Conservation (phyloP, 2,888 invertebrate genomes). For the Pristionchus exspectatus region DNA sequence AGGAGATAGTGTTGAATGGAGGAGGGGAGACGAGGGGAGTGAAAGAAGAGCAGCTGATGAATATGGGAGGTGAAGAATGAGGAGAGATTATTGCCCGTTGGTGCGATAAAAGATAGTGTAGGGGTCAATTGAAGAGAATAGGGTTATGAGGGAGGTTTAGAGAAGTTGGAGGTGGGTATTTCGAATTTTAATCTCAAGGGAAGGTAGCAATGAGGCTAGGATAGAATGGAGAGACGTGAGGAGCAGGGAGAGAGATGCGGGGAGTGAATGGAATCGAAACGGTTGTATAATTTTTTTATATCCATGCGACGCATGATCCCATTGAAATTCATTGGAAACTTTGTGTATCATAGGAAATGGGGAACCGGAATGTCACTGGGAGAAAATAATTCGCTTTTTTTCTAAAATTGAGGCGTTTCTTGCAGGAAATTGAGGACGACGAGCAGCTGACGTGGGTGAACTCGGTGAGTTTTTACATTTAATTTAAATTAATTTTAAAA, state of each 20-base stretch:
- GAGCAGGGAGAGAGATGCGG: neutral
- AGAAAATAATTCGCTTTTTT: too few species aligned
- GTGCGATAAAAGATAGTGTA: too few species aligned
- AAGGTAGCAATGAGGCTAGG: too few species aligned
- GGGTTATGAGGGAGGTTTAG: too few species aligned
- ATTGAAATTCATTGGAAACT: neutral
- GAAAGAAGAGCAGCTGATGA: neutral
- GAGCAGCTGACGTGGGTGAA: conserved; percentile 43
- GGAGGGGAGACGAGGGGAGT: neutral
- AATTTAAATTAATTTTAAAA: neutral
- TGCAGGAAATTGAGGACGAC: conserved; percentile 37
- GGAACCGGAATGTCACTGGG: neutral
- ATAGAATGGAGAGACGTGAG: too few species aligned
- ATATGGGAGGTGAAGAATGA: neutral
- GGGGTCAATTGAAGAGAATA: too few species aligned
- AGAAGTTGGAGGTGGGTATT: conserved; percentile 15
- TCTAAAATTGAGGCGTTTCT: neutral
- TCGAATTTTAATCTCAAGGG: neutral
- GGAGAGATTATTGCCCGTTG: too few species aligned
- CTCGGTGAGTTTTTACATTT: neutral
- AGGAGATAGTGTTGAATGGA: neutral
- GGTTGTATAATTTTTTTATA: too few species aligned
- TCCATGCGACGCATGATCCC: too few species aligned
- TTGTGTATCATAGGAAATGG: neutral
- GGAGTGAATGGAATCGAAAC: neutral